Percentiles rank a stretch among this genome's conserved stretches.
These are phyloP conservation scores for Enoplolaimus lenunculus DNA, from an alignment of 2,888 invertebrate species.

Conservation along the genomic window DNA sequence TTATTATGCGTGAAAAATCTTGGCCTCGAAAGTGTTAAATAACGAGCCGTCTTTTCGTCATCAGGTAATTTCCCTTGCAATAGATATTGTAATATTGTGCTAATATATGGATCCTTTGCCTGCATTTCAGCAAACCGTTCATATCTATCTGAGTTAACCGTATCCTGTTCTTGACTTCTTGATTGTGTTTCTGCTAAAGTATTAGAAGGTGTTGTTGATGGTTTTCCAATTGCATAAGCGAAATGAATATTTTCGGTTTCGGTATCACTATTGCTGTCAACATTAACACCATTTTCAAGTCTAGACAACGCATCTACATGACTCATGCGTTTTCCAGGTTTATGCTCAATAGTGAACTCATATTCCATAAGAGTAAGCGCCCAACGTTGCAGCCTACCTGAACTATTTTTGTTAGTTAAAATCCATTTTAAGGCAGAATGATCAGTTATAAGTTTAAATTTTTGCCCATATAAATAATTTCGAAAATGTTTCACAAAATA, in stretches of 20 bases:
- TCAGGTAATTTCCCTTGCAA: too few relatives aligned
- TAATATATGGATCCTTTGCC: too few relatives aligned
- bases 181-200: too few relatives aligned
- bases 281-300: constrained; percentile 22
- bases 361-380: constrained; percentile 41
- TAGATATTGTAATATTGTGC: too few relatives aligned
- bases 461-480: constrained; percentile 19
- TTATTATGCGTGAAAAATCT: too few relatives aligned
- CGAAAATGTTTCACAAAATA: constrained; percentile 24
- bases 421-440: constrained; percentile 24
- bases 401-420: constrained; percentile 39
- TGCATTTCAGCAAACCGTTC: too few relatives aligned
- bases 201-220: not conserved
- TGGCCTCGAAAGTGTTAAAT: too few relatives aligned
- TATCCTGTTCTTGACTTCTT: too few relatives aligned
- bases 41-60: too few relatives aligned
- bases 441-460: constrained; percentile 21
- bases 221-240: not conserved
- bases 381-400: constrained; percentile 45
- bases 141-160: too few relatives aligned
- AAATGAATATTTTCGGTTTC: not conserved
- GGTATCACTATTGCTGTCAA: not conserved
- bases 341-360: constrained; percentile 40
- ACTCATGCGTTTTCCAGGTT: constrained; percentile 40
- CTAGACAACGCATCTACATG: constrained; percentile 42